phyloP scores from a whole-genome alignment of 2,113 vertebrate genomes.

The Zosterops lateralis region DNA sequence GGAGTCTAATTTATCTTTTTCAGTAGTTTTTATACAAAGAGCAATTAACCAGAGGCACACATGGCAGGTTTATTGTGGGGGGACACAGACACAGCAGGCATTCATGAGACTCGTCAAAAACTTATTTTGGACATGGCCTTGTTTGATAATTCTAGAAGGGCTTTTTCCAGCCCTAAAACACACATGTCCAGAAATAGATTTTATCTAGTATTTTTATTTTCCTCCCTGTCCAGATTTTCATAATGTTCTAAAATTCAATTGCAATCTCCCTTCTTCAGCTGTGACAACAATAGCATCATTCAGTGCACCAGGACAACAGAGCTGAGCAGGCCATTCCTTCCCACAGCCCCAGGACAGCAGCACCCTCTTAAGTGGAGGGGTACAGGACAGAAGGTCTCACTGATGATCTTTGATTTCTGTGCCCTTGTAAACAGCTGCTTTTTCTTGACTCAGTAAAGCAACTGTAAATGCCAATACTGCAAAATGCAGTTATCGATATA shows the following conservation, averaged over 20 bases:
- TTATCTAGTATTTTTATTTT: not conserved
- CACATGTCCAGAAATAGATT: not conserved
- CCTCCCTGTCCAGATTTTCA: not conserved
- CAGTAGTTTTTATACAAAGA: not conserved
- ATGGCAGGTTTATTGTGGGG: fast-evolving
- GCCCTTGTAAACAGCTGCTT: not conserved
- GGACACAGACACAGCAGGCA: fast-evolving
- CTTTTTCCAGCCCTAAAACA: not conserved
- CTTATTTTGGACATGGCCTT: fast-evolving
- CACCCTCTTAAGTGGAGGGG: not conserved
- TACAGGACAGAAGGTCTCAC: not conserved
- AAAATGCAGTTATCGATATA: not conserved
- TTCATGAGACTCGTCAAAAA: not conserved
- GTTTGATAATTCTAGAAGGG: not conserved
- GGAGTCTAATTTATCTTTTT: not conserved
- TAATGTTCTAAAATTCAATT: not conserved
- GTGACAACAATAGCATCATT: not conserved
- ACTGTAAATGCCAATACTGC: not conserved
- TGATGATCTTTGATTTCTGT: not conserved
- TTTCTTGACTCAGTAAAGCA: not conserved
- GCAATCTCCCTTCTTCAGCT: not conserved
- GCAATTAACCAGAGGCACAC: not conserved
- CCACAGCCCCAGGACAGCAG: fast-evolving
- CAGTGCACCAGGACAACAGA: not conserved
- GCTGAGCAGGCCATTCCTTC: not conserved